Conservation (phyloP, 2,888 invertebrate genomes). For the Chrysolina oricalcia region DNA sequence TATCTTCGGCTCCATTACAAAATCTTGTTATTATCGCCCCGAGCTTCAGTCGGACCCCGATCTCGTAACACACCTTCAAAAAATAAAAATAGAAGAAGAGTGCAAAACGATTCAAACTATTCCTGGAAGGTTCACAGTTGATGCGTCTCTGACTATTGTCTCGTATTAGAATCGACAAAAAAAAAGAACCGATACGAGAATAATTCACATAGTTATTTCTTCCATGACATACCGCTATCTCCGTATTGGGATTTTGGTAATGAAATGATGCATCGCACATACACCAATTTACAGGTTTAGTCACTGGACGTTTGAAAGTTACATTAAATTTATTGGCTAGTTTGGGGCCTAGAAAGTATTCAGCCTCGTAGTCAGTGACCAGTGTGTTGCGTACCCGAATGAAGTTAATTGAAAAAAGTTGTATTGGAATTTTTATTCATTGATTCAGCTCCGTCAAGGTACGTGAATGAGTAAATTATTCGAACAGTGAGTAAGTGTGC, state of each 20-base stretch:
- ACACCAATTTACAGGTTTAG: conserved; percentile 17
- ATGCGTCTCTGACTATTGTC: conserved; percentile 36
- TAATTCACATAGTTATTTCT: conserved; percentile 23
- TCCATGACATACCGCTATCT: conserved; percentile 5
- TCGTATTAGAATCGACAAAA: conserved; percentile 13
- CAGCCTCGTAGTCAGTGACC: not conserved
- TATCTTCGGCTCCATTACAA: conserved; percentile 44
- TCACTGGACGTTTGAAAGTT: conserved; percentile 16
- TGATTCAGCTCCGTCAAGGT: not conserved
- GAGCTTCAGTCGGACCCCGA: conserved; percentile 42
- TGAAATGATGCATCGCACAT: conserved; percentile 14
- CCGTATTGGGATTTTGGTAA: conserved; percentile 8
- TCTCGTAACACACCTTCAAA: conserved; percentile 45
- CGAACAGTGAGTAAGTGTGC: too few relatives aligned
- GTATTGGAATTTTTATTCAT: not conserved
- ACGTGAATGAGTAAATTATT: not conserved
- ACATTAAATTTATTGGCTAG: conserved; percentile 10
- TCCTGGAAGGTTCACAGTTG: conserved; percentile 48
- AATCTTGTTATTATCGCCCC: conserved; percentile 51
- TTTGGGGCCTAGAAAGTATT: conserved; percentile 6
- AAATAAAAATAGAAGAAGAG: conserved; percentile 38
- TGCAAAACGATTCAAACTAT: conserved; percentile 47
- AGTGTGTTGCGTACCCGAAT: not conserved
- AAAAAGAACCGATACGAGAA: not conserved
- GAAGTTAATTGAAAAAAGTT: conserved; percentile 8